phyloP scores from a whole-genome alignment of 2,113 vertebrate species.

The Nycticorax nycticorax region DNA sequence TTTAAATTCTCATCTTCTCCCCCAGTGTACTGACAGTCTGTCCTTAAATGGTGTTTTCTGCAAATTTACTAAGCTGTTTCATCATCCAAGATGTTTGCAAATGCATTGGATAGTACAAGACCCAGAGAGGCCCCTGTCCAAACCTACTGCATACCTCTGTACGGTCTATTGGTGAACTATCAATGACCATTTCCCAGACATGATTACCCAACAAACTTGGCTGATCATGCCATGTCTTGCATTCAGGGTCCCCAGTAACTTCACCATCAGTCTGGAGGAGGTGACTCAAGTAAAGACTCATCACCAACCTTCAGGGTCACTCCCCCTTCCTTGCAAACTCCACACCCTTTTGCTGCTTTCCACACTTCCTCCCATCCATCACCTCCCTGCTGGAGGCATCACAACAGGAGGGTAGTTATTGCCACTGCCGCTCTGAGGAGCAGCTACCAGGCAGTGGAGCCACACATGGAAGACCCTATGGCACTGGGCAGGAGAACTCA shows the following conservation, averaged over 20 bases:
- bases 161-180: background rate
- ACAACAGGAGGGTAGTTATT: background rate
- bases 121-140: background rate
- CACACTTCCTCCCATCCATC: background rate
- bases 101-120: background rate
- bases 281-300: background rate
- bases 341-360: background rate
- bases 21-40: background rate
- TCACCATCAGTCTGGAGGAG: background rate
- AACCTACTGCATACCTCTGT: background rate
- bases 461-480: background rate
- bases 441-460: background rate
- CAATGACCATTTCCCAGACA: background rate
- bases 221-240: background rate
- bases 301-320: background rate
- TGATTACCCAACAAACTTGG: background rate
- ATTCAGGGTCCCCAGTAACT: background rate
- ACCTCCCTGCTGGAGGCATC: background rate
- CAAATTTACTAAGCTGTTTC: background rate
- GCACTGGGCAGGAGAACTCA: fast-evolving
- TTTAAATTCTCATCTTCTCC: background rate
- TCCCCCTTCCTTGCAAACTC: background rate
- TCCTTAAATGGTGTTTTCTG: background rate
- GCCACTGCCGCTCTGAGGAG: background rate
- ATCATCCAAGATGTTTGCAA: background rate